Base-by-base conservation (phyloP, 2,888 invertebrate genomes). In the Spialia ferax region DNA sequence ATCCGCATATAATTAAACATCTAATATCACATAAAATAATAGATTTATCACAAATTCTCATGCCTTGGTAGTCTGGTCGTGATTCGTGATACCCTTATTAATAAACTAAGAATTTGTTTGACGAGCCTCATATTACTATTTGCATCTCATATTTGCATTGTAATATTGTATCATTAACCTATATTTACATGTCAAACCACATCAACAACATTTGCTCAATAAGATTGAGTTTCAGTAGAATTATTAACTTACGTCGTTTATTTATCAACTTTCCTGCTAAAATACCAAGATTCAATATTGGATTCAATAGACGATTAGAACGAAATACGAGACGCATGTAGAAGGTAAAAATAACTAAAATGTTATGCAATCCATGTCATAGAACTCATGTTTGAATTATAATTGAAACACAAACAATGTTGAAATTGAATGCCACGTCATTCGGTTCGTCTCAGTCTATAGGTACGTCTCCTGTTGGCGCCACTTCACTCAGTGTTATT, bases 11-110 rank as follows among this genome's bases (percentile, higher is more conserved):
- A 15, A 42, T 42, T 42, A 42, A 42, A 42, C 5, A 15, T 15
- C 26, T 52, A 52, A 22, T 23, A 23, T 23, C 52, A 52, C 54
- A n/a, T 54, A n/a, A 54, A 3, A 26, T n/a, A 26, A 26, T 54
- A 23, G 52, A 22, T 52, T 23, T 52, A 26, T 15, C 54, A 54
- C 26, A 54, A 11, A 20, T 22, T 8, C 22, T 48, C 48, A 22
- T 48, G 48, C n/a, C n/a, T n/a, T n/a, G n/a, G n/a, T n/a, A 48
- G 48, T 4, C n/a, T 11, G 22, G 20, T 22, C 20, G 48, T 8
- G 8, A 32, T 32, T 4, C 20, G 18, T 48, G 48, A 48, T 42
- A 42, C 1, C 38, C 13, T 32, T 7, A 32, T 32, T 32, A 32
- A 32, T 11, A 1, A 11, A 2, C 32, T 32, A 32, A 32, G 32